These are phyloP conservation scores for Antennarius striatus DNA, from an alignment of 2,113 vertebrate species.

Conservation along the genomic window DNA sequence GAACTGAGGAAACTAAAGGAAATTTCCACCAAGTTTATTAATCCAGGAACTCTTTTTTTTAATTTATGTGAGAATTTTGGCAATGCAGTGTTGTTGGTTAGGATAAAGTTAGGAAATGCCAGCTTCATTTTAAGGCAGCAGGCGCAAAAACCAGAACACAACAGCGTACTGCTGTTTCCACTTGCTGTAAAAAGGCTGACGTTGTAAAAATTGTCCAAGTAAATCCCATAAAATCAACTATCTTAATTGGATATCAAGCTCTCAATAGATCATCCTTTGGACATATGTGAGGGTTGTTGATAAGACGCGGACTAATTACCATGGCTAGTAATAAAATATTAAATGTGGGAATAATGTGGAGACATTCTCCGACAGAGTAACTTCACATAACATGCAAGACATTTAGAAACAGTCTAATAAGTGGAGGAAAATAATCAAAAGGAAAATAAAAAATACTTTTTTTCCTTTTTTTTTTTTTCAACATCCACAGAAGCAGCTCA, in stretches of 20 bases:
- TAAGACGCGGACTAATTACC: constrained; percentile 44
- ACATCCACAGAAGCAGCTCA: not conserved
- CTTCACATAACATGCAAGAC: constrained; percentile 1
- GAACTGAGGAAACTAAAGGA: too few relatives aligned
- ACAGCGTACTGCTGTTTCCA: constrained; percentile 5
- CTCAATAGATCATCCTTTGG: constrained; percentile 52
- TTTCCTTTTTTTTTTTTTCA: not conserved
- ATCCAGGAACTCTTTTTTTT: too few relatives aligned
- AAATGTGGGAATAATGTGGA: constrained; percentile 19
- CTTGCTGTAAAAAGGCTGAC: constrained; percentile 11
- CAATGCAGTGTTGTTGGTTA: too few relatives aligned
- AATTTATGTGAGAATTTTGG: too few relatives aligned
- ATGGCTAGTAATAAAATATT: constrained; percentile 30
- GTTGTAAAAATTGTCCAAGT: constrained; percentile 33
- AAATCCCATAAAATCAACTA: constrained; percentile 33
- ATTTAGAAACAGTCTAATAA: constrained; percentile 12
- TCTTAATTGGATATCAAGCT: constrained; percentile 66
- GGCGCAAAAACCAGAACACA: too few relatives aligned
- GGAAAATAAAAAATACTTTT: not conserved
- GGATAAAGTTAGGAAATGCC: too few relatives aligned
- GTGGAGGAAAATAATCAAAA: not conserved
- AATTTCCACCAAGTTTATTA: too few relatives aligned
- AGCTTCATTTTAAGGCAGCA: too few relatives aligned
- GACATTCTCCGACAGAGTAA: not conserved
- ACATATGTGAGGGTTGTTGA: constrained; percentile 51